Percentiles rank a stretch among this genome's conserved stretches.
These are phyloP conservation scores for Leptinotarsa peninsularis DNA, from an alignment of 2,888 invertebrate species.

Conservation along the genomic window DNA sequence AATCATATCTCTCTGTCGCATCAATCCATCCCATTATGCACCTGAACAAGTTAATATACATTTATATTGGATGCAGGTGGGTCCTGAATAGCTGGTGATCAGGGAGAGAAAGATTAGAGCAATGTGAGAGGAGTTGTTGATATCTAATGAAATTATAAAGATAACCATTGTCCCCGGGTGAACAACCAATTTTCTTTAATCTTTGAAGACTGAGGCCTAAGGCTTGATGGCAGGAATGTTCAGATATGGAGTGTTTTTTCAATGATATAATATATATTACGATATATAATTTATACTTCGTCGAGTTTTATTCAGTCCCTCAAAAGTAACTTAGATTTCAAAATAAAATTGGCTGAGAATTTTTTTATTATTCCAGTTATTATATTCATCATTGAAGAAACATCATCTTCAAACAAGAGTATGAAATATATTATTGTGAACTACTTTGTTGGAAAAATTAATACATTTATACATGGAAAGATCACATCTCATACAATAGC, in stretches of 20 bases:
- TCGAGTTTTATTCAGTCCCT: too few species aligned
- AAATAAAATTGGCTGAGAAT: too few species aligned
- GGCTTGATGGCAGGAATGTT: background rate
- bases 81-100: constrained; percentile 28
- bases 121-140: constrained; percentile 26
- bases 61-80: constrained; percentile 37
- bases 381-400: too few species aligned
- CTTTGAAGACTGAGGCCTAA: background rate
- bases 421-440: too few species aligned
- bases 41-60: constrained; percentile 34
- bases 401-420: too few species aligned
- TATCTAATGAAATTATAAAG: constrained; percentile 25
- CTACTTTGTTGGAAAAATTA: too few species aligned
- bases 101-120: constrained; percentile 15
- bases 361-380: too few species aligned
- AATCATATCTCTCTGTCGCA: constrained; percentile 16
- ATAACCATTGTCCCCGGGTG: constrained; percentile 15
- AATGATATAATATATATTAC: too few species aligned
- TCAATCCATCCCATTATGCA: constrained; percentile 28
- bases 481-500: too few species aligned
- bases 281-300: too few species aligned
- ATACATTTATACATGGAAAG: too few species aligned
- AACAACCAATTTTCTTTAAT: background rate
- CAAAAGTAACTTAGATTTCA: too few species aligned
- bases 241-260: background rate